phyloP scores from a whole-genome alignment of 2,888 invertebrate genomes.

The Caenorhabditis macrosperma region DNA sequence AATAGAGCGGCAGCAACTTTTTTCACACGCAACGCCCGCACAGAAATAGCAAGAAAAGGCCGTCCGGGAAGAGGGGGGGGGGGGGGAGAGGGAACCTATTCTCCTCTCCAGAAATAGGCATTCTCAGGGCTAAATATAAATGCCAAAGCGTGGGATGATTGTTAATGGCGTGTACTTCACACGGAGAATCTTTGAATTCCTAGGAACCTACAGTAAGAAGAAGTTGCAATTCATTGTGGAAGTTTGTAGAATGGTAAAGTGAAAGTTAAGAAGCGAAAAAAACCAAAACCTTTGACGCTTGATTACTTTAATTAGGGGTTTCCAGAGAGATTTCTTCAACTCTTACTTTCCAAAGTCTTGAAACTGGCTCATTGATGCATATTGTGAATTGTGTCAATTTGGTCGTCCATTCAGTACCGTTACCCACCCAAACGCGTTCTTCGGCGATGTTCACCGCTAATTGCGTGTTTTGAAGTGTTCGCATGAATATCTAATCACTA shows the following conservation, averaged over 20 bases:
- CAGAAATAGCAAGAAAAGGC: neutral
- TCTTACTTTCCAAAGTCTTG: no score
- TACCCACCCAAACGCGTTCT: no score
- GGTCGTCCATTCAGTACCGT: no score
- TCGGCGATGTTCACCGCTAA: neutral
- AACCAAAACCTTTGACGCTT: neutral
- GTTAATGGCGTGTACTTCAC: neutral
- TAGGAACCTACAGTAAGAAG: neutral
- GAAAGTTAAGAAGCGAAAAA: no score
- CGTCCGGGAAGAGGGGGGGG: no score
- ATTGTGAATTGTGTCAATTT: no score
- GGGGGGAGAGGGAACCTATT: neutral
- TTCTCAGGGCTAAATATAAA: conserved; percentile 28
- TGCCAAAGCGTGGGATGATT: neutral
- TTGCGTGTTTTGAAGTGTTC: neutral
- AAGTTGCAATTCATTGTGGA: neutral
- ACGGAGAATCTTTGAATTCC: neutral
- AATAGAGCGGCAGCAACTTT: conserved; percentile 19
- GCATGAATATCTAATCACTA: conserved; percentile 1
- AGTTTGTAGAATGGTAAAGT: no score
- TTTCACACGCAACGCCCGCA: conserved; percentile 45
- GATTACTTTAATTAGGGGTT: neutral
- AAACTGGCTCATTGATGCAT: no score
- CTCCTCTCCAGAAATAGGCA: conserved; percentile 27
- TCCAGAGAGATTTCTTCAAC: no score